Evolutionary conservation across 2,888 invertebrate genomes (phyloP), one percentile per base, ranked within the genome.

Genomic region (Agrilus cyanescens): DNA sequence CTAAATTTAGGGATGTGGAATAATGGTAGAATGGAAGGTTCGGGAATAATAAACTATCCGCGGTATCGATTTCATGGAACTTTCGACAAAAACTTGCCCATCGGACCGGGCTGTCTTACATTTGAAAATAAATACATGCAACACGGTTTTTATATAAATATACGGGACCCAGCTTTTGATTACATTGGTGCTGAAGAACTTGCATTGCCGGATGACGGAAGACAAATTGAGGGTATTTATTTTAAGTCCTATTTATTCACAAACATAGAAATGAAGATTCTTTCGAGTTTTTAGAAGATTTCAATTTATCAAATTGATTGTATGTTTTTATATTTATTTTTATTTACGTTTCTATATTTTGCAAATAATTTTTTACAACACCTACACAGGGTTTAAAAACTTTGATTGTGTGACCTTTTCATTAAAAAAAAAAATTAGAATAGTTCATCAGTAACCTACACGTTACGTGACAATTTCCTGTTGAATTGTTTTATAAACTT

Each of bases 111-210:
- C 0, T 81, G 83, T 43, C 87, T 82, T 54, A 77, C 79, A 3
- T 87, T 86, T 53, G 79, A 85, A 49, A 76, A 78, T n/a, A 76
- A 78, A 47, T 80, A 79, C 51, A 81, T 87, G 74, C 78, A 82
- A 50, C 80, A 81, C 52, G 87, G 87, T 1, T 80, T 70, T 54
- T 85, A 75, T 67, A 72, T 73, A 38, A 75, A 74, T 51, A 68
- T 74, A 29, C 72, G 72, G 47, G 76, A 80, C 57, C 74, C 76
- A 0, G 68, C 73, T 62, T 60, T 73, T 63, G 71, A 74, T 44
- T 70, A 71, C 46, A 60, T 61, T 8, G 68, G 65, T 10, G 62
- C 61, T 2, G 69, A 67, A 20, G 73, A 71, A 47, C 44, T 63
- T 30, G 63, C 65, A 14, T 66, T 72, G 31, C 10, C 25, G 10